Conservation (phyloP, 2,113 vertebrate genomes). For the Turdus rufiventris region DNA sequence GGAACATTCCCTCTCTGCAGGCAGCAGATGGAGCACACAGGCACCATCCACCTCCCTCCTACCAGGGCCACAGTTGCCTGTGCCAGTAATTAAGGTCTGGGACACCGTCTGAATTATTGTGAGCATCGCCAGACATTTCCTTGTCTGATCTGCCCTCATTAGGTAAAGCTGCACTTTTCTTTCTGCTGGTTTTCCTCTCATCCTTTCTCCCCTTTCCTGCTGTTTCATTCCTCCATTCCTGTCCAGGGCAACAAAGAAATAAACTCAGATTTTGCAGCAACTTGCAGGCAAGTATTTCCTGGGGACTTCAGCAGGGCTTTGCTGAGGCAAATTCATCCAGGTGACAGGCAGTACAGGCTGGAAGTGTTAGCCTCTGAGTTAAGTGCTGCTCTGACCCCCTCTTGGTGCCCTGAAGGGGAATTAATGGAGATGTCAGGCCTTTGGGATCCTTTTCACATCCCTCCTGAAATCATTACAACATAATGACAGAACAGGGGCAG, state of each 20-base stretch:
- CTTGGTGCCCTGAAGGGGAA: not conserved
- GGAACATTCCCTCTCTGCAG: conserved; percentile 51
- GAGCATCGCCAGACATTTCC: not conserved
- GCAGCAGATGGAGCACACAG: conserved; percentile 66
- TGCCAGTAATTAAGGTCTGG: conserved; percentile 59
- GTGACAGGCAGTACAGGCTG: not conserved
- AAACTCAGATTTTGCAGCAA: not conserved
- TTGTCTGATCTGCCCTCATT: not conserved
- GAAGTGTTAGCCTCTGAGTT: not conserved
- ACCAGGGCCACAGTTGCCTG: conserved; percentile 4
- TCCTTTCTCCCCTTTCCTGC: not conserved
- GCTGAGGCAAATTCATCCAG: not conserved
- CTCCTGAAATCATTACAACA: conserved; percentile 19
- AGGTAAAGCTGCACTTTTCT: not conserved
- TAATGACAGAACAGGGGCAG: not conserved
- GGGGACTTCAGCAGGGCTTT: not conserved
- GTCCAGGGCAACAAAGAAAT: not conserved
- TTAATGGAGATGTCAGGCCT: conserved; percentile 8
- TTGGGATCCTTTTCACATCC: not conserved
- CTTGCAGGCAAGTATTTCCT: not conserved
- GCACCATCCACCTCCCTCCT: conserved; percentile 2
- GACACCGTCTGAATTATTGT: conserved; percentile 37
- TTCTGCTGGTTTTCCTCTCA: not conserved
- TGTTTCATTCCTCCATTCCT: not conserved
- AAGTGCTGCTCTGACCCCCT: not conserved